Evolutionary conservation across 1,140 invertebrate genomes (phyloP).

Genomic region (Hesperophylax magnus): DNA sequence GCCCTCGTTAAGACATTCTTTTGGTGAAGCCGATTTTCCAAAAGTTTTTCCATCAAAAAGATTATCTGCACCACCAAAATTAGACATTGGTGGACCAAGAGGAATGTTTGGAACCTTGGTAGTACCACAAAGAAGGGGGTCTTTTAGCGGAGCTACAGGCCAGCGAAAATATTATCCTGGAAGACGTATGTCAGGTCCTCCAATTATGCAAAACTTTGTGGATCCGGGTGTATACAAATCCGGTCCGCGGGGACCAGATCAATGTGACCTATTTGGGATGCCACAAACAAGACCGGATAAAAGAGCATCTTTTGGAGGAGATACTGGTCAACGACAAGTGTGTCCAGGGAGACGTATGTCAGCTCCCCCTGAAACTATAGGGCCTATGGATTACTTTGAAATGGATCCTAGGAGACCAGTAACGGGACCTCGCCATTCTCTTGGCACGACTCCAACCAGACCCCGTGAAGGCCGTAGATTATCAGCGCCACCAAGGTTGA

Average conservation of each 20-base stretch:
- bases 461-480: background rate
- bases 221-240: too few relatives aligned
- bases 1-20: background rate
- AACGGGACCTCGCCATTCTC: background rate
- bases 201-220: background rate
- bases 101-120: background rate
- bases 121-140: conserved; percentile 4
- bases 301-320: conserved; percentile 18
- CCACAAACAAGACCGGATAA: background rate
- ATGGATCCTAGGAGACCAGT: conserved; percentile 6
- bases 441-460: conserved; percentile 10
- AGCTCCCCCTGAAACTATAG: background rate
- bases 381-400: background rate
- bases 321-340: background rate
- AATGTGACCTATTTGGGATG: too few relatives aligned
- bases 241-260: too few relatives aligned
- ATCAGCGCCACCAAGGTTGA: background rate
- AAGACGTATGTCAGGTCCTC: conserved; percentile 14
- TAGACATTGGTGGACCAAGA: too few relatives aligned
- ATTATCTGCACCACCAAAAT: too few relatives aligned
- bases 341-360: conserved; percentile 22
- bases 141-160: conserved; percentile 15
- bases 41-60: too few relatives aligned
- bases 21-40: too few relatives aligned
- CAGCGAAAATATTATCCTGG: background rate